Conservation (phyloP, 2,797 vertebrate genomes). For the Amblyopsis hoosieri region DNA sequence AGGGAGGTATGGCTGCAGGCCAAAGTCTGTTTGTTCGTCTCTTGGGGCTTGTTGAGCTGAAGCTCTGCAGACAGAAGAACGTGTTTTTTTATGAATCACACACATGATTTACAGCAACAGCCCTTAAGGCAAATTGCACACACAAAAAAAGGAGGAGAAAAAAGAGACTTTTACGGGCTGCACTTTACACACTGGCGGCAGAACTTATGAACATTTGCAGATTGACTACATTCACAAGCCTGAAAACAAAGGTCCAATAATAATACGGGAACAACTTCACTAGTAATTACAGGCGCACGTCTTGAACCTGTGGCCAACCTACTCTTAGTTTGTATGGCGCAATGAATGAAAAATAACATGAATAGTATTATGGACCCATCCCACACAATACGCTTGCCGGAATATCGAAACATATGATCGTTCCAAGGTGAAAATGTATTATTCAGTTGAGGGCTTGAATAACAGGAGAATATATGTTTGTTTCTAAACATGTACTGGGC, state of each 20-base stretch:
- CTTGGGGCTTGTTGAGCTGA: conserved; percentile 65
- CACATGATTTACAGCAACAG: conserved; percentile 77
- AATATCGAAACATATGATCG: no score
- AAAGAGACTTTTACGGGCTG: conserved; percentile 48
- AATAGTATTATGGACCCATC: conserved; percentile 13
- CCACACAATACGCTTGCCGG: conserved; percentile 3
- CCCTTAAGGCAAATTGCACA: conserved; percentile 47
- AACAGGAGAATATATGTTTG: conserved; percentile 17
- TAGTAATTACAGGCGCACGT: conserved; percentile 50
- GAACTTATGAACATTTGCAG: conserved; percentile 51
- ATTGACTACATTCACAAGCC: conserved; percentile 54
- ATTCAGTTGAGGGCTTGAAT: conserved; percentile 5
- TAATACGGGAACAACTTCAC: conserved; percentile 54
- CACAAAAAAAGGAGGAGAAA: conserved; percentile 9
- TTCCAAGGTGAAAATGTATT: no score
- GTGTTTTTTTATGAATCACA: conserved; percentile 74
- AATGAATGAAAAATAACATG: conserved; percentile 2
- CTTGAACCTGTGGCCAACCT: conserved; percentile 36
- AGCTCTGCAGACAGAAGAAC: conserved; percentile 74
- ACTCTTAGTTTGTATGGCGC: conserved; percentile 29
- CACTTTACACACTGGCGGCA: conserved; percentile 57
- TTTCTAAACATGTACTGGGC: conserved; percentile 52
- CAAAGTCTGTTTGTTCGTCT: conserved; percentile 73
- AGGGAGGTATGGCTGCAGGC: conserved; percentile 78
- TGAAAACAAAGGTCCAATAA: conserved; percentile 53